These are phyloP conservation scores for Noctua fimbriata DNA, from an alignment of 2,888 invertebrate species.

Conservation along the genomic window DNA sequence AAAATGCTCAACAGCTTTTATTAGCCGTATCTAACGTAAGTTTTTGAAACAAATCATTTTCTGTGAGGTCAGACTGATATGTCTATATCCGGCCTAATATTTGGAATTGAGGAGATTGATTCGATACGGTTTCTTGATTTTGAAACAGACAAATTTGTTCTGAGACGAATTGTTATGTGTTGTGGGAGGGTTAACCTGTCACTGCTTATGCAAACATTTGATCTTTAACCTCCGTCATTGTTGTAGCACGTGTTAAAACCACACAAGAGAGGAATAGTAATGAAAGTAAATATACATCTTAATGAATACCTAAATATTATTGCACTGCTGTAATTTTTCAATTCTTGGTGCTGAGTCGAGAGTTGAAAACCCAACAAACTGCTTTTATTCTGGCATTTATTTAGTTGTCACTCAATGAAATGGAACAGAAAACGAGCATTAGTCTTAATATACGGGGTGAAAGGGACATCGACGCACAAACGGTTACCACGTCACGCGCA, in stretches of 20 bases:
- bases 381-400: not conserved
- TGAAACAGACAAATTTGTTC: conserved; percentile 33
- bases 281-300: not conserved
- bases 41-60: conserved; percentile 72
- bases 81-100: conserved; percentile 60
- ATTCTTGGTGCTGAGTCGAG: not conserved
- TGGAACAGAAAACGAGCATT: not conserved
- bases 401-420: not conserved
- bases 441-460: not conserved
- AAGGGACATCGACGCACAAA: no score
- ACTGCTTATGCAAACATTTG: conserved; percentile 37
- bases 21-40: conserved; percentile 79
- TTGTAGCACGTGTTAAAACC: conserved; percentile 7
- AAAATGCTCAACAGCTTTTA: conserved; percentile 74
- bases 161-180: conserved; percentile 55
- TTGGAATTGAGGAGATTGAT: conserved; percentile 66
- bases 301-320: not conserved
- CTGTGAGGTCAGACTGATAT: conserved; percentile 63
- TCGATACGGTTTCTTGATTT: conserved; percentile 61
- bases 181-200: conserved; percentile 46
- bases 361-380: not conserved
- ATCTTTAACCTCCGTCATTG: conserved; percentile 47
- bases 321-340: not conserved
- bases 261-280: not conserved
- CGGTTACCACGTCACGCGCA: no score